Evolutionary conservation across 1,140 invertebrate genomes (phyloP), one percentile per base, ranked within the genome.

Genomic region (Capitella teleta): DNA sequence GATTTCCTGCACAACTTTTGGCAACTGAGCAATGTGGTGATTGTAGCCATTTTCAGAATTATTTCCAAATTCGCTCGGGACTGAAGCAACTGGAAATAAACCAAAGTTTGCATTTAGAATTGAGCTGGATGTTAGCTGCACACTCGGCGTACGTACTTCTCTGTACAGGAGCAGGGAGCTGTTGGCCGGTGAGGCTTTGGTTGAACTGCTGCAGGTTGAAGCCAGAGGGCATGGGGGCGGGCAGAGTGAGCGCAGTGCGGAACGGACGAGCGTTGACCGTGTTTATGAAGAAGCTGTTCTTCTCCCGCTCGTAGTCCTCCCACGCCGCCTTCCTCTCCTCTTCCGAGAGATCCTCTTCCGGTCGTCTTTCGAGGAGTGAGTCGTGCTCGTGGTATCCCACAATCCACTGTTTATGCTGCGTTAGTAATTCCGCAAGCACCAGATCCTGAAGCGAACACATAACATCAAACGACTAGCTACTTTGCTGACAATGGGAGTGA

Each of bases 311-410:
- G 59, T 62, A 72, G 41, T 96, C 91, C 52, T 85, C 80, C 92
- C 92, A 96, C 1, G 92, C 92, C 8, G 84, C 81, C 61, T 91
- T 84, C 24, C 88, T 78, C 67, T 97, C 91, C 55, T 91, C 87
- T 64, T 94, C 90, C 26, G 83, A 83, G 2, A 98, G 69, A 57
- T 86, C 85, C 71, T 96, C 90, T 57, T 90, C 86, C 41, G 83
- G 82, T 59, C 85, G 82, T 74, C 96, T 93, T 67, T 94, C 86
- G 8, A 98, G 74, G 19, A 98, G 73, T 1, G 90, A 92, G 68
- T 97, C 90, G 64, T 97, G 92, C 66, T 94, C 87, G 60, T 93
- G 87, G 70, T 87, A 92, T 53, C 79, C 82, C 47, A 83, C 76
- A 32, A 89, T 84, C 44, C 77, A 74, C 19, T 81, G 71, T 40